Evolutionary conservation across 2,797 vertebrate genomes (phyloP).

Genomic region (Hyperoplus lanceolatus): DNA sequence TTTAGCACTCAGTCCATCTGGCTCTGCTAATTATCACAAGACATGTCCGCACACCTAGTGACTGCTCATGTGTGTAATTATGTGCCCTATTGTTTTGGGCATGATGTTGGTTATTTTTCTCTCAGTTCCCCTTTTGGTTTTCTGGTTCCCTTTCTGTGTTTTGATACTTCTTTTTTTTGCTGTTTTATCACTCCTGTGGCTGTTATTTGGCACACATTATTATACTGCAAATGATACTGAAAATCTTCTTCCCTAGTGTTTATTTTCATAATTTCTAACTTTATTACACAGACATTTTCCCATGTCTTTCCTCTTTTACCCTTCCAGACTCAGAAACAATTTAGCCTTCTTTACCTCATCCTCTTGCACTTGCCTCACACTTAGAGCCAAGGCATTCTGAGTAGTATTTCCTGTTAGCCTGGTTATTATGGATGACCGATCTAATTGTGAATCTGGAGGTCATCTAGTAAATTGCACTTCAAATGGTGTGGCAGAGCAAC

Average conservation of each 20-base stretch:
- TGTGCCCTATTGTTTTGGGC: not conserved
- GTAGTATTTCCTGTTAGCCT: constrained; percentile 50
- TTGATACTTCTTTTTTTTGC: not conserved
- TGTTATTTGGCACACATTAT: not conserved
- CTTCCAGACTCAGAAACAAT: not conserved
- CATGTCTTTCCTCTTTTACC: not conserved
- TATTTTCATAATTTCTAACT: not conserved
- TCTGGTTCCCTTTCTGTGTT: constrained; percentile 24
- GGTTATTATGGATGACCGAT: constrained; percentile 38
- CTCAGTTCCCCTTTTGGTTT: constrained; percentile 40
- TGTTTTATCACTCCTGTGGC: not conserved
- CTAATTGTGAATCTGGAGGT: constrained; percentile 1
- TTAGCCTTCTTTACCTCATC: not conserved
- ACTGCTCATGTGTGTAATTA: not conserved
- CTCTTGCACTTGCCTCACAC: no score
- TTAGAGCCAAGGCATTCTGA: not conserved
- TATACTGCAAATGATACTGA: not conserved
- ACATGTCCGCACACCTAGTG: not conserved
- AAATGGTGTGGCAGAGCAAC: not conserved
- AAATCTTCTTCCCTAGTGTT: not conserved
- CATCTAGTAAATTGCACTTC: not conserved
- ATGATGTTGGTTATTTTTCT: constrained; percentile 24
- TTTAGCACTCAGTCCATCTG: not conserved
- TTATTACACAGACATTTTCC: not conserved
- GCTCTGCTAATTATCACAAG: not conserved